Evolutionary conservation across 2,888 invertebrate species (phyloP).

Genomic region (Cerastis leucographa): DNA sequence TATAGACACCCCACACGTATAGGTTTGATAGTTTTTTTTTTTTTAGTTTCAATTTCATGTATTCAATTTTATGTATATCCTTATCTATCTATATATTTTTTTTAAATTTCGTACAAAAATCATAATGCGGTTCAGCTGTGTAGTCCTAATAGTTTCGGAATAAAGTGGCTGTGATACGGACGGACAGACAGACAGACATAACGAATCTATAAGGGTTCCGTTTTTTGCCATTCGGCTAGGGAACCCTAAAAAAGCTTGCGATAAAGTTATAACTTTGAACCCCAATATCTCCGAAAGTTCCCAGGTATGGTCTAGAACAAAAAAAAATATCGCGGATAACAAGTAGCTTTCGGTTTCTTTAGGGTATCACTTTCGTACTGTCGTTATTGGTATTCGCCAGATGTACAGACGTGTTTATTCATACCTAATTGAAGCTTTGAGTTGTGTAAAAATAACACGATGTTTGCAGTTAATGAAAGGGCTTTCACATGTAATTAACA

Average conservation of each 20-base stretch:
- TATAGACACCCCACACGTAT: no score
- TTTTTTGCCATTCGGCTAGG: no score
- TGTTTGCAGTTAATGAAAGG: conserved; percentile 25
- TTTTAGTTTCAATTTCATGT: no score
- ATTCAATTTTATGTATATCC: no score
- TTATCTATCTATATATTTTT: no score
- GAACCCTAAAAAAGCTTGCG: background rate
- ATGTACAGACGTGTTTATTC: background rate
- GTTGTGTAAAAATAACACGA: conserved; percentile 5
- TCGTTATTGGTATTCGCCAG: background rate
- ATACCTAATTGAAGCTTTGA: conserved; percentile 3
- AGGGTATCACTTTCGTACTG: background rate
- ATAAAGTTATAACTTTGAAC: background rate
- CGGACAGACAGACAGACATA: no score
- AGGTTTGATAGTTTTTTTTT: no score
- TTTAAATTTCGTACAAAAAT: no score
- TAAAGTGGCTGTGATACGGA: no score
- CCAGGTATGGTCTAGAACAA: background rate
- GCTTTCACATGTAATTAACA: conserved; percentile 19
- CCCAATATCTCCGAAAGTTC: background rate
- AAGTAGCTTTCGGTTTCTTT: background rate
- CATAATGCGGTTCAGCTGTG: no score
- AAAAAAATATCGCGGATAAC: background rate
- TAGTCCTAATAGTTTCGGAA: no score
- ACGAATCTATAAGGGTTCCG: no score